phyloP scores from a whole-genome alignment of 2,113 vertebrate species.

The Lota lota region DNA sequence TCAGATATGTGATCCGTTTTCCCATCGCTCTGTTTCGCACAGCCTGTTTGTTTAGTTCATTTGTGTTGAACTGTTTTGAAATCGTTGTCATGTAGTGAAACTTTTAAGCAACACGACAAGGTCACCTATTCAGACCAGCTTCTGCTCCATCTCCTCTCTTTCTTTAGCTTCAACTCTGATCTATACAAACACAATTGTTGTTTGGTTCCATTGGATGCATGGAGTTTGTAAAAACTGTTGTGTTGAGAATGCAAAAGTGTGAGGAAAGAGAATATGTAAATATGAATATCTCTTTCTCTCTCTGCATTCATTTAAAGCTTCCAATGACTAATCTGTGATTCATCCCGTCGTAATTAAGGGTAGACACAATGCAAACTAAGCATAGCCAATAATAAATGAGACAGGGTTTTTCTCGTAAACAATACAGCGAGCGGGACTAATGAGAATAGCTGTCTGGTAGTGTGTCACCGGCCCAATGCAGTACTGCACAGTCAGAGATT shows the following conservation, averaged over 20 bases:
- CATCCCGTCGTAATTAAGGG: too few relatives aligned
- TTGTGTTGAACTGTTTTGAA: background rate
- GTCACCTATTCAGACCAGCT: background rate
- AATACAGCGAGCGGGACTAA: constrained; percentile 52
- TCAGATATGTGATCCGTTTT: too few relatives aligned
- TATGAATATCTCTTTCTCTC: too few relatives aligned
- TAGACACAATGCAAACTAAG: background rate
- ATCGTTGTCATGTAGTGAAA: background rate
- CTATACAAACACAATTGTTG: constrained; percentile 53
- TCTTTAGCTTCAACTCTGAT: constrained; percentile 20
- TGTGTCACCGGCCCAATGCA: constrained; percentile 33
- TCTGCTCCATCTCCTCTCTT: background rate
- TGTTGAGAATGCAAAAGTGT: background rate
- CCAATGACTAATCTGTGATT: too few relatives aligned
- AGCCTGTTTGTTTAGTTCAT: too few relatives aligned
- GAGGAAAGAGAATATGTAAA: background rate
- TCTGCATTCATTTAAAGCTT: too few relatives aligned
- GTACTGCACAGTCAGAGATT: constrained; percentile 48
- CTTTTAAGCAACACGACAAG: background rate
- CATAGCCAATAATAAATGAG: constrained; percentile 19
- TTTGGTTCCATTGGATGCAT: constrained; percentile 37
- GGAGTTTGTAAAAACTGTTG: constrained; percentile 30
- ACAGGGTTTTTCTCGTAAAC: constrained; percentile 55
- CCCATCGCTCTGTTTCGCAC: too few relatives aligned
- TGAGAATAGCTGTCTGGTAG: constrained; percentile 47